phyloP scores from a whole-genome alignment of 2,888 invertebrate genomes.

The Hemithea aestivaria region DNA sequence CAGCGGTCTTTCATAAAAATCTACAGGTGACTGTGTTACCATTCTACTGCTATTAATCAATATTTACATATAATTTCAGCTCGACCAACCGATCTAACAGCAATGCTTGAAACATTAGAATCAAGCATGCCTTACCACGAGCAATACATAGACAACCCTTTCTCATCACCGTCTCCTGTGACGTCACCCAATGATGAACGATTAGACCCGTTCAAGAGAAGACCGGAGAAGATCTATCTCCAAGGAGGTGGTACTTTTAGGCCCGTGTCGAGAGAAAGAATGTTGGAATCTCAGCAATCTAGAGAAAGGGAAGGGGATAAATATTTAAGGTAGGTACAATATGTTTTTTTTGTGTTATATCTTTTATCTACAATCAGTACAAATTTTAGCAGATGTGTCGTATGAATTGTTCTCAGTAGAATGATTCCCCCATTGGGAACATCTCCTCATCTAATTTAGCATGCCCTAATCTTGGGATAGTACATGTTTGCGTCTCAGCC shows the following conservation, averaged over 20 bases:
- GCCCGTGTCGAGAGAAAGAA: slow-evolving; percentile 68
- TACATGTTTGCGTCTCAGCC: too few species aligned
- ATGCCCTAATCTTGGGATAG: too few species aligned
- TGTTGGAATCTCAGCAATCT: slow-evolving; percentile 63
- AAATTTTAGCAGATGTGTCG: too few species aligned
- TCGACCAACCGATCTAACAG: slow-evolving; percentile 63
- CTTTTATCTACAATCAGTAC: too few species aligned
- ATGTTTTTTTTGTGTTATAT: too few species aligned
- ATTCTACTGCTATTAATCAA: too few species aligned
- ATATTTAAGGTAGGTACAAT: slow-evolving; percentile 57
- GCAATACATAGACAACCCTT: slow-evolving; percentile 73
- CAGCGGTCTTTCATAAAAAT: too few species aligned
- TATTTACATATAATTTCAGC: slow-evolving; percentile 59
- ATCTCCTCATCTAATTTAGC: too few species aligned
- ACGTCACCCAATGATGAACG: slow-evolving; percentile 73
- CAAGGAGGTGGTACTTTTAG: slow-evolving; percentile 73
- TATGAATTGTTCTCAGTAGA: too few species aligned
- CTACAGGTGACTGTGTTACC: too few species aligned
- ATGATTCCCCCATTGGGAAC: too few species aligned
- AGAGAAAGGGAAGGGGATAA: slow-evolving; percentile 66
- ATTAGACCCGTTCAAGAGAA: slow-evolving; percentile 54
- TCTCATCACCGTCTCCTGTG: slow-evolving; percentile 72
- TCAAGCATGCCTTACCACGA: slow-evolving; percentile 63
- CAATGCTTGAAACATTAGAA: slow-evolving; percentile 68
- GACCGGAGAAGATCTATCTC: slow-evolving; percentile 69